Evolutionary conservation across 30 jellyfish, hydroid and myxozoan species (phyloP), one percentile per base, ranked within the genome.

Genomic region (Rhopilema esculentum): DNA sequence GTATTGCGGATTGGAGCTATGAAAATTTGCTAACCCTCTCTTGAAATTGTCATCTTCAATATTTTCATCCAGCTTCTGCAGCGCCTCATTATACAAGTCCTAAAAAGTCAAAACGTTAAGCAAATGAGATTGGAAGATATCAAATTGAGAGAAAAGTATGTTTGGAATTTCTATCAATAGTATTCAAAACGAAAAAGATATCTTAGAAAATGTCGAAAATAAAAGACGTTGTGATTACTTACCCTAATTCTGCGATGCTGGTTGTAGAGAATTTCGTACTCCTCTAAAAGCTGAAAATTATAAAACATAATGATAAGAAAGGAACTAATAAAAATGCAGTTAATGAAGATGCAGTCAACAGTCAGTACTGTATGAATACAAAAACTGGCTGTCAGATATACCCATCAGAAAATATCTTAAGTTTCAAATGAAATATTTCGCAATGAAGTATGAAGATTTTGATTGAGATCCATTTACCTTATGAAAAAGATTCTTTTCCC

Each of bases 211-310:
- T n/a, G n/a, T n/a, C n/a, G n/a, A n/a, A n/a, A n/a, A n/a, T n/a
- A n/a, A n/a, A 8, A 25, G 17, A 64, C 8, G 12, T n/a, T 8
- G 40, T 49, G 53, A 8, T 1, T 50, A 76, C 90, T 52, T 57
- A 88, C 97, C 84, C 97, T 29, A 8, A 88, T 88, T 28, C 90
- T 57, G 23, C 81, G 97, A 50, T 88, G 97, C 64, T 88, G 97
- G 33, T 72, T 79, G 88, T 88, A 88, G 27, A 88, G 83, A 22
- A 70, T 76, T 62, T 88, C 97, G 77, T 88, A 88, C 63, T 88
- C 97, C 73, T 88, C 97, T 1, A 88, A 86, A 16, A 88, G 86
- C 97, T 88, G 49, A 2, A 6, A 40, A 40, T 2, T 2, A 40
- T 40, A 2, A 40, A 2, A 40, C 57, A 40, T 12, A 40, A 40